These are phyloP conservation scores for Pheosia gnoma DNA, from an alignment of 2,888 invertebrate species.

Conservation along the genomic window DNA sequence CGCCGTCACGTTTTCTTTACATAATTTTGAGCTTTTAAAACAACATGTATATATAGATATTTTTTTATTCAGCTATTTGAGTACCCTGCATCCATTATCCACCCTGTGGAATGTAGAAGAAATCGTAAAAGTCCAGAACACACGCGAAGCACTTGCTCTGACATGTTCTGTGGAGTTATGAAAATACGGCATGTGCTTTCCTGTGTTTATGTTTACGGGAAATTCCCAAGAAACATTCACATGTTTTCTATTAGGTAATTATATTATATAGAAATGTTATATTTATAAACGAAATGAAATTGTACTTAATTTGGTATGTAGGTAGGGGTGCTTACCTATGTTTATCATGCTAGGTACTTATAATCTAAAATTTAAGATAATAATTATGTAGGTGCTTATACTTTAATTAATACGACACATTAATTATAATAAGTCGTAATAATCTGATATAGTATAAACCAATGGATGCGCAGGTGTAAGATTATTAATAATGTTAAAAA, in stretches of 20 bases:
- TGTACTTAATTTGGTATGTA: too few relatives aligned
- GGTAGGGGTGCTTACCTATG: too few relatives aligned
- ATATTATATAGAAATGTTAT: too few relatives aligned
- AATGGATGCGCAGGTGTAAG: constrained; percentile 4
- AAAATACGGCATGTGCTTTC: constrained; percentile 35
- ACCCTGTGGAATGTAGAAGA: constrained; percentile 38
- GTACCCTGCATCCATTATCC: constrained; percentile 12
- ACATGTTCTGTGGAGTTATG: constrained; percentile 17
- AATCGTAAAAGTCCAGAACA: constrained; percentile 44
- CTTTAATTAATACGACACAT: background rate
- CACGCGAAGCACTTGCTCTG: constrained; percentile 38
- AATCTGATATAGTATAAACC: constrained; percentile 4
- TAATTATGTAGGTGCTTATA: too few relatives aligned
- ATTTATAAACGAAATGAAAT: too few relatives aligned
- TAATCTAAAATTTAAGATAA: too few relatives aligned
- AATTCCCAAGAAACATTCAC: too few relatives aligned
- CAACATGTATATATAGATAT: background rate
- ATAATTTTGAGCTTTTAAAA: too few relatives aligned
- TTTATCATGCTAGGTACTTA: too few relatives aligned
- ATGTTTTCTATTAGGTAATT: too few relatives aligned
- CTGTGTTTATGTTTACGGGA: background rate
- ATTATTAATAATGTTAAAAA: constrained; percentile 20
- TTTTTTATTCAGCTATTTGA: background rate
- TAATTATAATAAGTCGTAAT: constrained; percentile 15
- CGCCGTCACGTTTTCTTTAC: too few relatives aligned